A percentile compares a stretch with the other conserved stretches of the same genome.
These are phyloP conservation scores for Cantharis rustica DNA, from an alignment of 2,888 invertebrate genomes.

Conservation along the genomic window DNA sequence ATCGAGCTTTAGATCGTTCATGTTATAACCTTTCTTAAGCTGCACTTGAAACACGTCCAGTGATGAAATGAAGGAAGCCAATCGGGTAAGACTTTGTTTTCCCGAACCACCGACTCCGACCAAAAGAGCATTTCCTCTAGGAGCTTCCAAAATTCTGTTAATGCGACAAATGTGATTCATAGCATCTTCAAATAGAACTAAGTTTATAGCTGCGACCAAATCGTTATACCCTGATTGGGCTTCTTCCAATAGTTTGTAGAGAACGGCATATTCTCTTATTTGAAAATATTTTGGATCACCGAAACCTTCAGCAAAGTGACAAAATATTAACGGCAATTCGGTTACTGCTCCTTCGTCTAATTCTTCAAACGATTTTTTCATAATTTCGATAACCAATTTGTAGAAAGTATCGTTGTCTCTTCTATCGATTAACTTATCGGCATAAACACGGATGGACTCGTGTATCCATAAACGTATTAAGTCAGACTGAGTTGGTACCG, in stretches of 20 bases:
- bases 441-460: constrained; percentile 88
- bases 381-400: constrained; percentile 73
- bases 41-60: constrained; percentile 94
- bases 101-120: constrained; percentile 96
- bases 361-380: constrained; percentile 79
- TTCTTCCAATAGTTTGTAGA: constrained; percentile 78
- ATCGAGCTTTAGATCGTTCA: constrained; percentile 78
- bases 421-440: constrained; percentile 88
- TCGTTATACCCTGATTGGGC: constrained; percentile 84
- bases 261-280: constrained; percentile 70
- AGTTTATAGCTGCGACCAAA: constrained; percentile 86
- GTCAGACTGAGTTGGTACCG: constrained; percentile 69
- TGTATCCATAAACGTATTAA: constrained; percentile 87
- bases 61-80: constrained; percentile 88
- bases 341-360: constrained; percentile 75
- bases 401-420: constrained; percentile 74
- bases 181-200: constrained; percentile 94
- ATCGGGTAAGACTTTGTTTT: constrained; percentile 86
- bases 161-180: constrained; percentile 93
- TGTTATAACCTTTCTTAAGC: constrained; percentile 85
- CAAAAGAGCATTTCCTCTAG: constrained; percentile 88
- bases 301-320: constrained; percentile 90
- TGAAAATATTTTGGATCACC: constrained; percentile 91
- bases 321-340: constrained; percentile 81
- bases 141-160: constrained; percentile 89